Percentiles rank a stretch among this genome's conserved stretches.
Conservation (phyloP, 2,113 vertebrate genomes). For the Willisornis vidua region DNA sequence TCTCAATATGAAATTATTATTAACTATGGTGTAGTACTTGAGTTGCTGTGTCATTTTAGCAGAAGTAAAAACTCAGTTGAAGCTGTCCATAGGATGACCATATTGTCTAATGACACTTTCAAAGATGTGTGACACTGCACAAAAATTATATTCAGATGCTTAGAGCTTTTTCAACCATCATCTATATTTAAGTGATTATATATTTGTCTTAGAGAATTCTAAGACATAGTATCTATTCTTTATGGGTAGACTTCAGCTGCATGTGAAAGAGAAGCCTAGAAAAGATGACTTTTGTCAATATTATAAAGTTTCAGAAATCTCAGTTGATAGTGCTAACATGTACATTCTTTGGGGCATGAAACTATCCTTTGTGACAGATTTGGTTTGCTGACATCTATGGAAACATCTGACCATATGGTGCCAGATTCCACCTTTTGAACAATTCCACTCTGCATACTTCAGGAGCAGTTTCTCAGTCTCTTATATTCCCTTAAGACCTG, state of each 20-base stretch:
- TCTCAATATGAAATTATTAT: background rate
- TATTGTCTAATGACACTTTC: background rate
- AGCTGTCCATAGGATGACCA: background rate
- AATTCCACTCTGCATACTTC: background rate
- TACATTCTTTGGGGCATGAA: background rate
- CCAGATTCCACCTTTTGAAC: background rate
- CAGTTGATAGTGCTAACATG: background rate
- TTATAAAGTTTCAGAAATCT: background rate
- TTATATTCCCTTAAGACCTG: background rate
- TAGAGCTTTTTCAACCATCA: background rate
- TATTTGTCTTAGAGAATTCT: background rate
- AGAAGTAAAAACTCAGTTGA: background rate
- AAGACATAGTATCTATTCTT: background rate
- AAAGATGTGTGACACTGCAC: background rate
- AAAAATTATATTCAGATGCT: background rate
- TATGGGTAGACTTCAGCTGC: background rate
- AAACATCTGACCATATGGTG: constrained; percentile 40
- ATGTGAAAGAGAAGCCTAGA: background rate
- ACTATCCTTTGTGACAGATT: constrained; percentile 35
- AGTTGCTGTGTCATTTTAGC: background rate
- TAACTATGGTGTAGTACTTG: background rate
- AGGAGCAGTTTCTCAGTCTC: background rate
- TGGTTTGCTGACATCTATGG: background rate
- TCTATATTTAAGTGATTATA: background rate
- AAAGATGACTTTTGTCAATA: background rate